phyloP scores from a whole-genome alignment of 2,888 invertebrate species.

The Cataglyphis livida region DNA sequence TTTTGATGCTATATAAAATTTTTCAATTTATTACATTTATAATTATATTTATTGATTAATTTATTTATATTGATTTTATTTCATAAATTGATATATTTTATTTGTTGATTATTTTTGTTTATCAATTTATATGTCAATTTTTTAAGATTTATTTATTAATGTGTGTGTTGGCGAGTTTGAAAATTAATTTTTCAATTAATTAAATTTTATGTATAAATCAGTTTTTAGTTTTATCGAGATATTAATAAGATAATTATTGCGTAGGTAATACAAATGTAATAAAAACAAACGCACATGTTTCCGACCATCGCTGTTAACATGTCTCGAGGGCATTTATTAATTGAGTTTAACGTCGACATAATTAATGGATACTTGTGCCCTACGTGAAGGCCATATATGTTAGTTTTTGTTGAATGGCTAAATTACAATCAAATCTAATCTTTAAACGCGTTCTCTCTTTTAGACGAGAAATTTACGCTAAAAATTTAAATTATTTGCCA shows the following conservation, averaged over 20 bases:
- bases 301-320: not conserved
- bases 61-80: not conserved
- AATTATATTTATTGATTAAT: not conserved
- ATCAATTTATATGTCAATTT: not conserved
- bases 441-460: not conserved
- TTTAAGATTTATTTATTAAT: not conserved
- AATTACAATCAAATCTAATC: not conserved
- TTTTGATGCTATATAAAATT: not conserved
- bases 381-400: not conserved
- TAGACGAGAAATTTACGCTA: not conserved
- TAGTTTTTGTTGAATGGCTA: not conserved
- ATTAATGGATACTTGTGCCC: conserved; percentile 34
- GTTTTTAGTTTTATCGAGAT: not conserved
- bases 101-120: not conserved
- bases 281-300: not conserved
- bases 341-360: conserved; percentile 26
- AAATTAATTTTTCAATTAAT: not conserved
- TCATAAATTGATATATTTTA: not conserved
- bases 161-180: not conserved
- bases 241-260: conserved; percentile 14
- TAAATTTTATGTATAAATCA: not conserved
- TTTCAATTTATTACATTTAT: not conserved
- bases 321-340: conserved; percentile 31
- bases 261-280: not conserved
- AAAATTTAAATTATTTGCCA: not conserved